Evolutionary conservation across 2,797 vertebrate genomes (phyloP).

Genomic region (Corythornis leucogaster): DNA sequence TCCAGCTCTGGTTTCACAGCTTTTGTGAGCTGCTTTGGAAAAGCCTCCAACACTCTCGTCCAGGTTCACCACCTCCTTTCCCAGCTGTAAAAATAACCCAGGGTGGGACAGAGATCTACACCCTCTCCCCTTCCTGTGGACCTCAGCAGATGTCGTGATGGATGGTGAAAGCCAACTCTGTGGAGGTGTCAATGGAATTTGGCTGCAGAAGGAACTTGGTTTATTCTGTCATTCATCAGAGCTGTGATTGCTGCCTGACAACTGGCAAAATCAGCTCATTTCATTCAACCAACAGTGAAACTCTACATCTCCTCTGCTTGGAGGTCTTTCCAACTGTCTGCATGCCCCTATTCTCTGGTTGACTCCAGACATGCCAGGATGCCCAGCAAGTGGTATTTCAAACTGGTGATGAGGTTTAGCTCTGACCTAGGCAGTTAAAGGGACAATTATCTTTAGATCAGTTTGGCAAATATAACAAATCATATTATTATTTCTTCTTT

Average conservation of each 20-base stretch:
- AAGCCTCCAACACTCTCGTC: neutral
- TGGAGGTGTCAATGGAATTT: slow-evolving; percentile 64
- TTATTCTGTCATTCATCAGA: slow-evolving; percentile 51
- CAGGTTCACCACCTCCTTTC: slow-evolving; percentile 40
- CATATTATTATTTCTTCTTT: neutral
- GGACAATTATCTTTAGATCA: neutral
- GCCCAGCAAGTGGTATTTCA: neutral
- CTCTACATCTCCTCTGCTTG: neutral
- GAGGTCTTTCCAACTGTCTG: neutral
- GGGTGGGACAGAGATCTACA: slow-evolving; percentile 8
- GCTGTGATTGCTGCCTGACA: slow-evolving; percentile 50
- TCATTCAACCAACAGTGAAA: slow-evolving; percentile 19
- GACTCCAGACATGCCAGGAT: neutral
- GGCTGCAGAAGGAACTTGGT: slow-evolving; percentile 9
- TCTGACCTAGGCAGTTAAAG: neutral
- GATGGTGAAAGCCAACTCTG: slow-evolving; percentile 43
- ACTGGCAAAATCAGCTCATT: slow-evolving; percentile 50
- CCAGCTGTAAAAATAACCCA: slow-evolving; percentile 73
- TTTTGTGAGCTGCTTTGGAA: slow-evolving; percentile 49
- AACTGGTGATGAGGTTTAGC: neutral
- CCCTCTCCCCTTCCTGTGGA: slow-evolving; percentile 32
- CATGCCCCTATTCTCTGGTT: neutral
- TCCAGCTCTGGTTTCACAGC: neutral
- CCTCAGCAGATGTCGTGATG: slow-evolving; percentile 44
- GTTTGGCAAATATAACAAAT: neutral